Evolutionary conservation across 2,797 vertebrate species (phyloP).

Genomic region (Synaphobranchus kaupii): DNA sequence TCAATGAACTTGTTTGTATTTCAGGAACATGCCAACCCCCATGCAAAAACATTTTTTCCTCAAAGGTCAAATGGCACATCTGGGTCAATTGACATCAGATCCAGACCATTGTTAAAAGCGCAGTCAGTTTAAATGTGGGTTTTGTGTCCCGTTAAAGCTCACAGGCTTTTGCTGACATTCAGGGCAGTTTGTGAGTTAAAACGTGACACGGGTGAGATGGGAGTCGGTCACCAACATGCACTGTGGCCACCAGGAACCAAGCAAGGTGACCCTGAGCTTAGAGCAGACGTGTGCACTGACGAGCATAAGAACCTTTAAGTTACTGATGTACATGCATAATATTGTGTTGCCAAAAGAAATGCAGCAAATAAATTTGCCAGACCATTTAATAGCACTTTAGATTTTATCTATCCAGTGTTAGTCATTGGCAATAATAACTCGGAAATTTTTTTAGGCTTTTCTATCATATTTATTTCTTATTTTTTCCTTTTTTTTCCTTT

Average conservation of each 20-base stretch:
- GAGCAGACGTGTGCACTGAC: neutral
- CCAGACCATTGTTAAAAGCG: neutral
- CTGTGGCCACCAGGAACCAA: slow-evolving; percentile 65
- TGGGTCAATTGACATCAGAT: neutral
- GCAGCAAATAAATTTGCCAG: neutral
- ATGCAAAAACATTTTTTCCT: neutral
- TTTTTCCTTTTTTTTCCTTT: slow-evolving; percentile 62
- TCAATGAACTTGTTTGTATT: neutral
- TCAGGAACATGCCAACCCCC: neutral
- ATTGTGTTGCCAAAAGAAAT: slow-evolving; percentile 10
- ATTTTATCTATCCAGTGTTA: slow-evolving; percentile 28
- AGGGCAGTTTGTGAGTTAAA: neutral
- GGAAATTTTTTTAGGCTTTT: slow-evolving; percentile 30
- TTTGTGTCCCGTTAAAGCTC: neutral
- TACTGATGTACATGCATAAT: slow-evolving; percentile 13
- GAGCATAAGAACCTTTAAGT: neutral
- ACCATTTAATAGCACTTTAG: neutral
- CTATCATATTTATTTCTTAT: slow-evolving; percentile 69
- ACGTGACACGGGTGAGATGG: neutral
- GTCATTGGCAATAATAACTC: slow-evolving; percentile 34
- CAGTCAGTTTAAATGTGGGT: neutral
- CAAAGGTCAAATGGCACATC: neutral
- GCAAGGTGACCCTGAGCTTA: neutral
- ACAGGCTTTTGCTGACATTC: neutral
- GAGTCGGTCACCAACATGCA: slow-evolving; percentile 35